Conservation (phyloP, 2,797 vertebrate genomes). For the Macropodus opercularis region DNA sequence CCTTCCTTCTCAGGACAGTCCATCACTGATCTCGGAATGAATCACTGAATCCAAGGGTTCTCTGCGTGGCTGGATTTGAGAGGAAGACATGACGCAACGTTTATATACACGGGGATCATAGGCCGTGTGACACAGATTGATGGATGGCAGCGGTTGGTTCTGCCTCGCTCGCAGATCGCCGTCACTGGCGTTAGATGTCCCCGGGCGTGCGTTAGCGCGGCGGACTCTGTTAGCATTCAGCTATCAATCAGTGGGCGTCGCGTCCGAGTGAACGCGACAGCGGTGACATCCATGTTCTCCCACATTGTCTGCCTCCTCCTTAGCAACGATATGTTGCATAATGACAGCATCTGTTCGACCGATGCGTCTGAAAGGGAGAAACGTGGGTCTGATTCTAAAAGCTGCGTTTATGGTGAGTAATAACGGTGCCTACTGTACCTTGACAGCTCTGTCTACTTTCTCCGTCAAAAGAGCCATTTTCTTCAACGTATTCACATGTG, state of each 20-base stretch:
- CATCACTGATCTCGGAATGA: slow-evolving; percentile 50
- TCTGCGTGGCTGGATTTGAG: slow-evolving; percentile 35
- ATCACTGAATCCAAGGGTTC: slow-evolving; percentile 35
- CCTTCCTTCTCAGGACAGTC: slow-evolving; percentile 33
- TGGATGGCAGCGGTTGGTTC: slow-evolving; percentile 68
- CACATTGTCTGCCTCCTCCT: slow-evolving; percentile 49
- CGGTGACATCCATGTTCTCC: slow-evolving; percentile 59
- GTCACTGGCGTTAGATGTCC: slow-evolving; percentile 49
- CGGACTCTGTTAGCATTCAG: slow-evolving; percentile 46
- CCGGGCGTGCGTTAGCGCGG: slow-evolving; percentile 50
- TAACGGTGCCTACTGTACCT: slow-evolving; percentile 28
- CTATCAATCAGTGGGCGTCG: slow-evolving; percentile 67
- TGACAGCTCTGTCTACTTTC: slow-evolving; percentile 16
- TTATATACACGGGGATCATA: slow-evolving; percentile 58
- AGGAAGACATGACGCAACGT: slow-evolving; percentile 56
- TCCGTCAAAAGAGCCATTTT: slow-evolving; percentile 27
- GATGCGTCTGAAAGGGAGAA: slow-evolving; percentile 48
- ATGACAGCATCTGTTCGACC: slow-evolving; percentile 50
- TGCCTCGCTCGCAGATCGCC: slow-evolving; percentile 30
- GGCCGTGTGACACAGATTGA: slow-evolving; percentile 53
- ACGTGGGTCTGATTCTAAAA: slow-evolving; percentile 32
- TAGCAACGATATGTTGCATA: slow-evolving; percentile 33
- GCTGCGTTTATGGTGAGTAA: slow-evolving; percentile 15
- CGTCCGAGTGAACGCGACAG: slow-evolving; percentile 28
- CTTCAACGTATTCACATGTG: slow-evolving; percentile 20